phyloP scores from a whole-genome alignment of 2,113 vertebrate genomes.

The Aspiorhynchus laticeps region DNA sequence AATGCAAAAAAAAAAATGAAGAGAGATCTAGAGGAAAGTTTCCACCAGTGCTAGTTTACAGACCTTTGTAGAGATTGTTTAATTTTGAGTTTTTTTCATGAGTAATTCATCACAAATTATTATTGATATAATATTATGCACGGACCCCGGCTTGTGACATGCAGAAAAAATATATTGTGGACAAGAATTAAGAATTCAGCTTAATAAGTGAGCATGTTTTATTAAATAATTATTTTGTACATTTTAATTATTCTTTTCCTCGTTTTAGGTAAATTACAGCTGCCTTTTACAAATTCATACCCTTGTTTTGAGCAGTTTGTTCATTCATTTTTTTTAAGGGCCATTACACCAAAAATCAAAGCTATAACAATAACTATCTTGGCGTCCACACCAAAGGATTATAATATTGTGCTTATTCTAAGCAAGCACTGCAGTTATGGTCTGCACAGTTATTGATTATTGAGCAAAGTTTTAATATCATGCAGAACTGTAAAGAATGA shows the following conservation, averaged over 20 bases:
- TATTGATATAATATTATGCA: neutral
- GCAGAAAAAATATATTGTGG: neutral
- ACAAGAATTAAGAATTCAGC: neutral
- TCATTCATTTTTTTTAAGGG: neutral
- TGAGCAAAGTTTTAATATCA: conserved; percentile 22
- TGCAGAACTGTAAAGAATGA: conserved; percentile 36
- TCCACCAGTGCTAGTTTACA: neutral
- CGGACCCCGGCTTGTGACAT: neutral
- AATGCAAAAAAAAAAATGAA: neutral
- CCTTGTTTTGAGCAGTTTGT: neutral
- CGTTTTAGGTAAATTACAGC: neutral
- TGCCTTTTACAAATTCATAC: neutral
- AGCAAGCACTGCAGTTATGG: neutral
- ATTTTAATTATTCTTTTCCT: neutral
- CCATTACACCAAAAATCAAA: neutral
- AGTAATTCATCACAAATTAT: neutral
- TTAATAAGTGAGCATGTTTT: neutral
- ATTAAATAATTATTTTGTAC: neutral
- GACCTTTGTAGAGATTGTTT: neutral
- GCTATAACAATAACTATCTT: neutral
- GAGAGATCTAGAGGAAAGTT: neutral
- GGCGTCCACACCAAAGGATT: neutral
- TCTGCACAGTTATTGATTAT: conserved; percentile 13
- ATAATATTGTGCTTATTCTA: neutral
- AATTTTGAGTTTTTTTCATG: neutral